Percentiles rank a stretch among this genome's conserved stretches.
Evolutionary conservation across 2,113 vertebrate genomes (phyloP).

Genomic region (Aldabrachelys gigantea): DNA sequence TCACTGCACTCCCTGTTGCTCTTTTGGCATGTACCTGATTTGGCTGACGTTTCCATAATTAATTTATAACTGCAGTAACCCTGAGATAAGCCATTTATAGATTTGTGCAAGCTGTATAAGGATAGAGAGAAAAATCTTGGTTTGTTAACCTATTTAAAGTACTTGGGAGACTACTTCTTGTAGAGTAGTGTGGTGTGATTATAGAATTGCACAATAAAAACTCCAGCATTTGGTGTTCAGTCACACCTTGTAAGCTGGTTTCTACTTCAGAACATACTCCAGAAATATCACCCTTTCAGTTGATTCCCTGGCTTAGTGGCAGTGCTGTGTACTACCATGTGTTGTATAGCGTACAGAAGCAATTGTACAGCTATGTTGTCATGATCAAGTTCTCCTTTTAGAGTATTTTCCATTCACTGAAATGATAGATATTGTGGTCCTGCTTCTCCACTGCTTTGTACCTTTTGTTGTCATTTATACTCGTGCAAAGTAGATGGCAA

Average conservation of each 20-base stretch:
- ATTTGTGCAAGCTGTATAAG: slow-evolving; percentile 75
- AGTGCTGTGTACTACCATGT: neutral
- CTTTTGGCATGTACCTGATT: slow-evolving; percentile 82
- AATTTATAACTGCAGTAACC: slow-evolving; percentile 82
- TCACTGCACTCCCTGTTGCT: slow-evolving; percentile 81
- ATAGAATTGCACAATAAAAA: slow-evolving; percentile 54
- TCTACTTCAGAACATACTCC: slow-evolving; percentile 59
- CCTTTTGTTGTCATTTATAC: slow-evolving; percentile 45
- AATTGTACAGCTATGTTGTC: neutral
- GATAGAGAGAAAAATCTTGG: slow-evolving; percentile 78
- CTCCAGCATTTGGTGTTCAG: slow-evolving; percentile 44
- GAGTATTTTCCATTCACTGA: neutral
- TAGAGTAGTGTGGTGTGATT: slow-evolving; percentile 64
- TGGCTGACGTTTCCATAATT: slow-evolving; percentile 83
- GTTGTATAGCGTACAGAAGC: neutral
- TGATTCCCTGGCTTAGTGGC: slow-evolving; percentile 35
- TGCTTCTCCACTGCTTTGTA: slow-evolving; percentile 23
- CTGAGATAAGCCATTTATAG: slow-evolving; percentile 81
- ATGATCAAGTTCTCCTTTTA: neutral
- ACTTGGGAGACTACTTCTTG: slow-evolving; percentile 74
- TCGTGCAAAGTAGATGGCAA: slow-evolving; percentile 63
- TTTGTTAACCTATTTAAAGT: slow-evolving; percentile 78
- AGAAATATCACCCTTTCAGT: slow-evolving; percentile 28
- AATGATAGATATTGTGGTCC: slow-evolving; percentile 42
- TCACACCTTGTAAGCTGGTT: slow-evolving; percentile 42